Percentiles rank a stretch among this genome's conserved stretches.
These are phyloP conservation scores for Erebia ligea DNA, from an alignment of 2,888 invertebrate species.

Conservation along the genomic window DNA sequence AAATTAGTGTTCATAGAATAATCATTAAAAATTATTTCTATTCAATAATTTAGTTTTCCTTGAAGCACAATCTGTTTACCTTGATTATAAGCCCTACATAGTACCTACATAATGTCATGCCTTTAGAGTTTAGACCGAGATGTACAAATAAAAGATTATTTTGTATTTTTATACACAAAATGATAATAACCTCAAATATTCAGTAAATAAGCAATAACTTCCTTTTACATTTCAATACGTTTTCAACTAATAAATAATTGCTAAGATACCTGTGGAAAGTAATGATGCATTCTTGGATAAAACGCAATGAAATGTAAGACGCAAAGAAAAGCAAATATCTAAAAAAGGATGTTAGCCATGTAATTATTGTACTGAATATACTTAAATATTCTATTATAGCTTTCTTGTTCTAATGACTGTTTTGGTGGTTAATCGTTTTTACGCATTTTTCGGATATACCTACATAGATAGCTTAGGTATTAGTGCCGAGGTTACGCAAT, in stretches of 20 bases:
- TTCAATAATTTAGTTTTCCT: background rate
- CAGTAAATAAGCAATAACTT: no score
- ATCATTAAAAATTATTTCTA: background rate
- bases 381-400: background rate
- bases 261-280: background rate
- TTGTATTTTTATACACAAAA: no score
- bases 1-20: background rate
- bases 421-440: background rate
- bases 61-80: background rate
- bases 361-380: no score
- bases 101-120: background rate
- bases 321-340: no score
- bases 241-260: background rate
- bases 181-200: no score
- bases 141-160: no score
- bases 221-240: background rate
- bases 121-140: no score
- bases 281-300: background rate
- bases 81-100: background rate
- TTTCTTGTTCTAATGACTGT: background rate
- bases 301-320: constrained; percentile 2
- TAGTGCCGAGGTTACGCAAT: background rate
- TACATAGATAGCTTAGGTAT: background rate
- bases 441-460: background rate
- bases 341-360: no score